Percentiles rank a stretch among this genome's conserved stretches.
These are phyloP conservation scores for Indicator maculatus DNA, from an alignment of 2,113 vertebrate genomes.

Conservation along the genomic window DNA sequence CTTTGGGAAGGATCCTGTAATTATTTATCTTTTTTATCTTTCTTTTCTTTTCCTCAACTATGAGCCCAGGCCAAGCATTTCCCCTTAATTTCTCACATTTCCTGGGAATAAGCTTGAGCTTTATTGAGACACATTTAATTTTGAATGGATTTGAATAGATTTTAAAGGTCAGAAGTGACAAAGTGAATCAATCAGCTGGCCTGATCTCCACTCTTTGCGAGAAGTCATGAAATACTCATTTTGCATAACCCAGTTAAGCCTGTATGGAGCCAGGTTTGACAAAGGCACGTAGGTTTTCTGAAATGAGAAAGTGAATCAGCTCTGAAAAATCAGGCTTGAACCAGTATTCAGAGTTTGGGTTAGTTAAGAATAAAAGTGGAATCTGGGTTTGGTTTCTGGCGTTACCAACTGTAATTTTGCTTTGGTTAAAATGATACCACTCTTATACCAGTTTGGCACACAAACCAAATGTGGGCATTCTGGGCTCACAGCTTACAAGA, in stretches of 20 bases:
- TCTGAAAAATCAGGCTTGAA: not conserved
- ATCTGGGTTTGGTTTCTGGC: not conserved
- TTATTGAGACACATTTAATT: not conserved
- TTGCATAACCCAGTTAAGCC: not conserved
- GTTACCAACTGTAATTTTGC: not conserved
- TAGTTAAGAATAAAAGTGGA: not conserved
- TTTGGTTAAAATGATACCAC: not conserved
- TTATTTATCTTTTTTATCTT: not conserved
- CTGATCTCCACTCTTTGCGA: not conserved
- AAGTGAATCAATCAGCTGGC: not conserved
- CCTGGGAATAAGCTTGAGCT: not conserved
- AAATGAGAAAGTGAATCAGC: not conserved
- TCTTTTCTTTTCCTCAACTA: not conserved
- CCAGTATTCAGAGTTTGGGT: not conserved
- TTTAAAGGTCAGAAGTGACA: not conserved
- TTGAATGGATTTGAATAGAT: not conserved
- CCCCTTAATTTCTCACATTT: not conserved
- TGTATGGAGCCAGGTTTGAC: not conserved
- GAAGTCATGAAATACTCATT: not conserved
- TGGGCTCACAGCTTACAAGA: not conserved
- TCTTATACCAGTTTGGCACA: not conserved
- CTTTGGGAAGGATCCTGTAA: not conserved
- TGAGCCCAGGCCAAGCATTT: not conserved
- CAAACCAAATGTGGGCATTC: not conserved
- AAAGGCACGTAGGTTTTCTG: not conserved